Evolutionary conservation across 1,140 invertebrate species (phyloP).

Genomic region (Eurosta solidaginis): DNA sequence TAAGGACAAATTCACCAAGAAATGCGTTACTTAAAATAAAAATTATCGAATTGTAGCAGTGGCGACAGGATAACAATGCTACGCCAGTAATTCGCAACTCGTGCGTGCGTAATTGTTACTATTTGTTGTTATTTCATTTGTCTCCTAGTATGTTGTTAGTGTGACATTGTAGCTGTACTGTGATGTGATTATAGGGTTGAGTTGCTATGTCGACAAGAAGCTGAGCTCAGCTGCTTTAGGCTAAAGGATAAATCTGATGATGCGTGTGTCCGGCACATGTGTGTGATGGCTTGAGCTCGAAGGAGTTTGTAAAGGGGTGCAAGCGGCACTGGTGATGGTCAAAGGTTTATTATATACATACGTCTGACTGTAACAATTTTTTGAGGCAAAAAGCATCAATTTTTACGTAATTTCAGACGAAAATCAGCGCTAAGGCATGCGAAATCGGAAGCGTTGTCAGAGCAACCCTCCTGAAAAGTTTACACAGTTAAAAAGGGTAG

Average conservation of each 20-base stretch:
- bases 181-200: constrained; percentile 1
- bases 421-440: neutral
- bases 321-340: neutral
- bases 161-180: neutral
- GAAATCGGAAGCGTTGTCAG: neutral
- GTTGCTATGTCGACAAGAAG: neutral
- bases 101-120: constrained; percentile 15
- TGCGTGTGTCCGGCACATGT: neutral
- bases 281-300: no score
- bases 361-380: neutral
- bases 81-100: neutral
- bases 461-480: neutral
- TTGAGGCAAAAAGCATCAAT: constrained; percentile 22
- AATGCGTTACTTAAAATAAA: constrained; percentile 8
- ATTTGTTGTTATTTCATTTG: neutral
- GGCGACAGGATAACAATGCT: constrained; percentile 24
- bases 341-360: neutral
- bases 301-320: no score
- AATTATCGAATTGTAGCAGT: neutral
- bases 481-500: neutral
- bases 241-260: constrained; percentile 4
- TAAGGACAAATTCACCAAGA: neutral
- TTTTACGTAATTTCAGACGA: constrained; percentile 5
- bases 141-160: neutral
- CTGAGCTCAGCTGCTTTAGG: neutral